phyloP scores from a whole-genome alignment of 2,888 invertebrate species.

The Perizoma flavofasciatum region DNA sequence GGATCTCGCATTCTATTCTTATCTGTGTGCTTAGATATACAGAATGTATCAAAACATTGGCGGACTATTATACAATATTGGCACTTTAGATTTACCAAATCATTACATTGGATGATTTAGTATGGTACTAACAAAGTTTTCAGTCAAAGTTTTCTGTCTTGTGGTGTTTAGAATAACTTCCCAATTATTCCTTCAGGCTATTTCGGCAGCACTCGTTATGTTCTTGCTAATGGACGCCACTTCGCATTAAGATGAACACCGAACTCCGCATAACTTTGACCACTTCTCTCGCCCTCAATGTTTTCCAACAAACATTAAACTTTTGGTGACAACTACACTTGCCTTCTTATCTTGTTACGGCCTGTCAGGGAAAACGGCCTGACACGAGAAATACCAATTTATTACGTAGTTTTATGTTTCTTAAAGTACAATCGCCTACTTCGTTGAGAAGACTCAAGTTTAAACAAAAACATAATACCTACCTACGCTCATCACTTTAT shows the following conservation, averaged over 20 bases:
- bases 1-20: too few relatives aligned
- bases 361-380: constrained; percentile 34
- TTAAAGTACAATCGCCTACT: too few relatives aligned
- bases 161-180: constrained; percentile 8
- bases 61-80: too few relatives aligned
- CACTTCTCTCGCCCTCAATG: constrained; percentile 64
- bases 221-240: constrained; percentile 67
- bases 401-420: constrained; percentile 6
- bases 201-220: constrained; percentile 43
- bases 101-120: too few relatives aligned
- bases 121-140: too few relatives aligned
- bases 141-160: background rate
- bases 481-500: too few relatives aligned
- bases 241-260: constrained; percentile 63
- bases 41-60: too few relatives aligned
- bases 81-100: too few relatives aligned
- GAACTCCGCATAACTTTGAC: constrained; percentile 60
- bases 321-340: constrained; percentile 52
- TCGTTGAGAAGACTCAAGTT: too few relatives aligned
- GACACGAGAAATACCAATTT: constrained; percentile 22
- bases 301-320: constrained; percentile 51
- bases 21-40: too few relatives aligned
- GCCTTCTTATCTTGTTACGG: constrained; percentile 44
- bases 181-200: constrained; percentile 20
- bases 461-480: too few relatives aligned